Conservation (phyloP, 2,797 vertebrate species). For the Poecilia picta region DNA sequence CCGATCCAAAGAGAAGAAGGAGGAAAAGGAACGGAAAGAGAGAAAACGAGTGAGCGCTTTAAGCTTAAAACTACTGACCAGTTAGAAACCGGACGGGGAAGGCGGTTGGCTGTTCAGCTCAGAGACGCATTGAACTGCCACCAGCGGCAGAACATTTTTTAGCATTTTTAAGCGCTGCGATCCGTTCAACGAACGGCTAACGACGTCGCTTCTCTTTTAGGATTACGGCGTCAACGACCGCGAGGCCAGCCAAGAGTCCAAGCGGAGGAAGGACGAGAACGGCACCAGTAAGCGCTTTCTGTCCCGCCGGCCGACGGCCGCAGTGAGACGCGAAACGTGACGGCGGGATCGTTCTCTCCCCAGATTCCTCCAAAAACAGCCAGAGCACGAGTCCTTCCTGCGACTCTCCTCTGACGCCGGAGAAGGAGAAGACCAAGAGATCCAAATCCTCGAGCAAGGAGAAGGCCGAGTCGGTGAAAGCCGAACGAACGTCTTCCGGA, state of each 20-base stretch:
- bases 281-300: slow-evolving; percentile 85
- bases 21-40: slow-evolving; percentile 92
- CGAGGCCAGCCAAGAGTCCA: slow-evolving; percentile 88
- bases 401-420: slow-evolving; percentile 87
- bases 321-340: background rate
- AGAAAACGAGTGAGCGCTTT: slow-evolving; percentile 90
- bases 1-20: slow-evolving; percentile 96
- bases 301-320: background rate
- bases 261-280: slow-evolving; percentile 94
- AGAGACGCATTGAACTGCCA: background rate
- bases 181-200: too few relatives aligned
- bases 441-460: slow-evolving; percentile 96
- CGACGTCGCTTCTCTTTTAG: slow-evolving; percentile 73
- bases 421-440: slow-evolving; percentile 91
- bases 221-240: slow-evolving; percentile 88
- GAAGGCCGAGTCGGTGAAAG: slow-evolving; percentile 90
- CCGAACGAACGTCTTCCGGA: slow-evolving; percentile 88
- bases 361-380: slow-evolving; percentile 92
- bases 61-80: background rate
- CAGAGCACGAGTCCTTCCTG: slow-evolving; percentile 92
- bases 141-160: background rate
- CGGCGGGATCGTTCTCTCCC: slow-evolving; percentile 24
- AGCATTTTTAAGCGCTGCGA: background rate
- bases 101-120: background rate
- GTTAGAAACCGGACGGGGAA: background rate